These are phyloP conservation scores for Acleris emargana DNA, from an alignment of 2,888 invertebrate genomes.

Conservation along the genomic window DNA sequence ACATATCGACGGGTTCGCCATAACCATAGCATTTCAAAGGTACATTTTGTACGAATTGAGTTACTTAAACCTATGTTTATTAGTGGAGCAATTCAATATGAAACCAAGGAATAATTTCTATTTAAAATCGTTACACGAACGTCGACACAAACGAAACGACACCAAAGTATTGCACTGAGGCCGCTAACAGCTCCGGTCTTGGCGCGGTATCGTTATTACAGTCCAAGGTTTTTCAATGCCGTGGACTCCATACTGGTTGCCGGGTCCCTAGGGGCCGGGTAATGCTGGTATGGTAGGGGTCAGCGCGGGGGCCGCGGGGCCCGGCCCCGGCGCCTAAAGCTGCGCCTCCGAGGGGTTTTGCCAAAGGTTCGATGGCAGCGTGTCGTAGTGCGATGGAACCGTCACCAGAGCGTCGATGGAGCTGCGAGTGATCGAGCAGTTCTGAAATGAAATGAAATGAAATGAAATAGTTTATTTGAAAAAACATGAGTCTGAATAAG, in stretches of 20 bases:
- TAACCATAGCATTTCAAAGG: constrained; percentile 44
- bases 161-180: constrained; percentile 55
- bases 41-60: constrained; percentile 60
- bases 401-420: constrained; percentile 89
- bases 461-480: no score
- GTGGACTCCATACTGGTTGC: constrained; percentile 53
- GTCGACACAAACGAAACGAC: constrained; percentile 38
- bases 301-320: constrained; percentile 53
- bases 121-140: constrained; percentile 33
- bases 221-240: constrained; percentile 74
- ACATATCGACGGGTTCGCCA: constrained; percentile 15
- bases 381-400: constrained; percentile 90
- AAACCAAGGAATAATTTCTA: constrained; percentile 33
- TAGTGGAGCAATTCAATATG: constrained; percentile 19
- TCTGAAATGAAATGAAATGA: no score
- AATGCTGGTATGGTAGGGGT: constrained; percentile 62
- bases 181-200: constrained; percentile 52
- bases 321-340: constrained; percentile 60
- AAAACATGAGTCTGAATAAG: no score
- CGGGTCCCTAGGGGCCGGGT: constrained; percentile 51
- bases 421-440: constrained; percentile 87
- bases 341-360: constrained; percentile 72
- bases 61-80: constrained; percentile 47
- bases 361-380: constrained; percentile 80
- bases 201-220: constrained; percentile 50